A percentile compares a stretch with the other conserved stretches of the same genome.
phyloP scores from a whole-genome alignment of 2,888 invertebrate species.

The Pristionchus japonicus region DNA sequence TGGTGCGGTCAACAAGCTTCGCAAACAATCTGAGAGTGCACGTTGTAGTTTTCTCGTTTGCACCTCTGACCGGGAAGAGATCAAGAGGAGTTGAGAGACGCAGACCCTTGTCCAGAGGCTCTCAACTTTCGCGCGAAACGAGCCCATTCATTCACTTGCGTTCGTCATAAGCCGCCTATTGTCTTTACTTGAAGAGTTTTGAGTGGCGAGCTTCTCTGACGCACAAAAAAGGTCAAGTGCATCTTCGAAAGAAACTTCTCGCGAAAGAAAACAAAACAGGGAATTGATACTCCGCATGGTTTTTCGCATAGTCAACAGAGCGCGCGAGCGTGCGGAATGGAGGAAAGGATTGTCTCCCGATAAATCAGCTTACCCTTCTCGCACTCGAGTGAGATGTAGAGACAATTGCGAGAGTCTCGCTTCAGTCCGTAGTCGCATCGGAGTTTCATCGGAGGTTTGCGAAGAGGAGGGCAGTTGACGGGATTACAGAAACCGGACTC shows the following conservation, averaged over 20 bases:
- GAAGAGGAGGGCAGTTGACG: constrained; percentile 44
- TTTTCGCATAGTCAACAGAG: no score
- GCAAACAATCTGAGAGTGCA: constrained; percentile 20
- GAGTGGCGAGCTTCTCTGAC: neutral
- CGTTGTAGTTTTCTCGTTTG: constrained; percentile 12
- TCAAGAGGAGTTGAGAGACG: neutral
- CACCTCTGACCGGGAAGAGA: neutral
- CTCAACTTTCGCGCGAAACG: constrained; percentile 17
- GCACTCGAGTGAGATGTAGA: constrained; percentile 43
- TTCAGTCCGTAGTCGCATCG: constrained; percentile 43
- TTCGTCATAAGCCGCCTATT: constrained; percentile 26
- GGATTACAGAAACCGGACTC: constrained; percentile 45
- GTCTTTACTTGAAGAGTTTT: constrained; percentile 10
- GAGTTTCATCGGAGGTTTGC: constrained; percentile 46
- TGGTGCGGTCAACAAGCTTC: constrained; percentile 16
- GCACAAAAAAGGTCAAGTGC: constrained; percentile 5
- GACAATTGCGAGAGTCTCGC: constrained; percentile 41
- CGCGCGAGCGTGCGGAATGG: no score
- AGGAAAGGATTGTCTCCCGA: neutral
- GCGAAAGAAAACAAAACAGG: neutral
- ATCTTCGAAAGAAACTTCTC: neutral
- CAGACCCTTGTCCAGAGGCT: neutral
- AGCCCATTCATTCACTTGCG: neutral
- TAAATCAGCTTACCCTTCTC: constrained; percentile 3
- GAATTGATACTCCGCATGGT: neutral